Base-by-base conservation (phyloP, 1,140 invertebrate genomes). In the Temnothorax nylanderi region DNA sequence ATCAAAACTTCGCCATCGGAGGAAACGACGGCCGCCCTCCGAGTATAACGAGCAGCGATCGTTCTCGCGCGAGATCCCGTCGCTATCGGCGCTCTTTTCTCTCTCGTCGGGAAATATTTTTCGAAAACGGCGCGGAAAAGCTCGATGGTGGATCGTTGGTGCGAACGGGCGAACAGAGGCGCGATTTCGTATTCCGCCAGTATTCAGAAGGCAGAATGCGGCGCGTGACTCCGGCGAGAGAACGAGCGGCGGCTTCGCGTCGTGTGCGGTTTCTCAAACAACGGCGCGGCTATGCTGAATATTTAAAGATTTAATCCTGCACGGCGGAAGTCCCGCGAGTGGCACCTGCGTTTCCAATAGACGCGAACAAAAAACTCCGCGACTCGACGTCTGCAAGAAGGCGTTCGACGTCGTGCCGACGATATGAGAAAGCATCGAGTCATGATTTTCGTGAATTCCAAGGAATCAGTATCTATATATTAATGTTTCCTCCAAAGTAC, bases 1-100 rank as follows among this genome's bases (percentile, higher is more conserved):
- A 78, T 90, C 86, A 72, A 90, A 90, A 90, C 86, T 90, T 90
- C 71, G 69, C 74, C 60, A 62, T 62, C 58, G 65, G 37, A 26
- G 85, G 65, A 78, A 78, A 54, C 74, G 85, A 58, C n/a, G 26
- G 32, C 82, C 67, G 18, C 4, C 44, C n/a, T 64, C 37, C 44
- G 37, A 47, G 71, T 47, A 78, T 77, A 85, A 85, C 74, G 82
- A 76, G 60, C 21, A 34, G 47, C 49, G 71, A 76, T 77, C 58
- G 60, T 77, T 65, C 47, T 32, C 82, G 58, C 82, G 72, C 71
- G 58, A 62, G 49, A 34, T 21, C 16, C 34, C 1, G 11, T 21
- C 56, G 13, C 32, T 11, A 6, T 34, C 56, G 26, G 51, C 72
- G 37, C 41, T 44, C 51, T 18, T 58, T 11, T 13, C 32, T 32